Evolutionary conservation across 2,113 vertebrate genomes (phyloP).

Genomic region (Oryzias curvinotus): DNA sequence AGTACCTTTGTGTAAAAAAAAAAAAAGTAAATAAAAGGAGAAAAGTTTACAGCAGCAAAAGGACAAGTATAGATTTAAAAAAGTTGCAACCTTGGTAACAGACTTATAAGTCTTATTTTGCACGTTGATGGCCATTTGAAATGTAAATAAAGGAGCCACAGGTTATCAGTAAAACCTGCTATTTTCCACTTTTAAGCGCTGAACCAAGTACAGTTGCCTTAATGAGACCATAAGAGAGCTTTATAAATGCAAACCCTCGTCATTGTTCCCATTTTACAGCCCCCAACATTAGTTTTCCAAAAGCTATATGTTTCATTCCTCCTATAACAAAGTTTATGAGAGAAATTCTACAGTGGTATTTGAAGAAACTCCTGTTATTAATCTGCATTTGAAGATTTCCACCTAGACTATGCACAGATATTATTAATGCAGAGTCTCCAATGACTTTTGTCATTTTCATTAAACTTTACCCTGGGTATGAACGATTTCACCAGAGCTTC

Average conservation of each 20-base stretch:
- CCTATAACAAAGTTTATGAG: constrained; percentile 6
- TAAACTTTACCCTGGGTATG: constrained; percentile 7
- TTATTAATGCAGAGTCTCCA: neutral
- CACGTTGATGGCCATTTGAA: neutral
- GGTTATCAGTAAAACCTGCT: neutral
- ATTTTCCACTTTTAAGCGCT: neutral
- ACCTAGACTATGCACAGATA: neutral
- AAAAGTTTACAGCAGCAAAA: neutral
- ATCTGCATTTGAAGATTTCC: neutral
- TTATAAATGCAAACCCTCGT: neutral
- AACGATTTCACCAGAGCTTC: constrained; percentile 11
- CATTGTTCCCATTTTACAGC: constrained; percentile 8
- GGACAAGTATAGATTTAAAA: neutral
- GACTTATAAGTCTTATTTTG: constrained; percentile 1
- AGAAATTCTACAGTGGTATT: constrained; percentile 4
- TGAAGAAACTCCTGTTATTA: constrained; percentile 4
- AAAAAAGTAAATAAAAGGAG: neutral
- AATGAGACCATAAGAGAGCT: constrained; percentile 15
- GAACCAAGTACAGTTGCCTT: constrained; percentile 2
- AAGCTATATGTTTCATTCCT: constrained; percentile 4
- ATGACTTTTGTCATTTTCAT: neutral
- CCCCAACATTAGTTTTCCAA: neutral
- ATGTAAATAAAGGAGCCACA: neutral
- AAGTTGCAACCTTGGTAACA: neutral
- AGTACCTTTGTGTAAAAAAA: neutral